Conservation (phyloP, 2,888 invertebrate species). For the Sericinus montela region DNA sequence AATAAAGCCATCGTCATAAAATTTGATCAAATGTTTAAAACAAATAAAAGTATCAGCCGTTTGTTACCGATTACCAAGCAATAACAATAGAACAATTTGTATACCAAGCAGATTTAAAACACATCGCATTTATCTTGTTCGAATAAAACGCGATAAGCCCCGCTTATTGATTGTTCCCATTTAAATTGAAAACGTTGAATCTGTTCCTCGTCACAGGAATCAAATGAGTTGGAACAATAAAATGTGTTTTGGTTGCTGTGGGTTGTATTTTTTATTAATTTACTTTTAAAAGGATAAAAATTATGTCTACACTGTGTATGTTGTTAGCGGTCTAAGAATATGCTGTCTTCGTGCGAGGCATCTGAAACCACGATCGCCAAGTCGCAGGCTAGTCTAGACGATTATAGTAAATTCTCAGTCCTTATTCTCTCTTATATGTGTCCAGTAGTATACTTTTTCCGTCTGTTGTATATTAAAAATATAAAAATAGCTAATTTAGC, state of each 20-base stretch:
- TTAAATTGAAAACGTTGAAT: constrained; percentile 63
- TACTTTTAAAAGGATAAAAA: neutral
- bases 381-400: too few relatives aligned
- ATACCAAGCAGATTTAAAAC: constrained; percentile 63
- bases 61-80: constrained; percentile 45
- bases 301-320: too few relatives aligned
- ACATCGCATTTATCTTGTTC: constrained; percentile 60
- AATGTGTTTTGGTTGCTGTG: constrained; percentile 21
- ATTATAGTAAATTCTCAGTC: too few relatives aligned
- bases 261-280: neutral
- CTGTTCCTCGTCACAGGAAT: constrained; percentile 53
- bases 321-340: too few relatives aligned
- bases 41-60: constrained; percentile 40
- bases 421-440: too few relatives aligned
- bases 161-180: constrained; percentile 66
- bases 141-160: constrained; percentile 63
- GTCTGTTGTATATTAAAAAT: too few relatives aligned
- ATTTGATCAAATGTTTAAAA: constrained; percentile 16
- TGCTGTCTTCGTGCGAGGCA: too few relatives aligned
- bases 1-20: constrained; percentile 10
- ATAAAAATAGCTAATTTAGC: too few relatives aligned
- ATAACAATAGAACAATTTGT: constrained; percentile 58
- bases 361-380: too few relatives aligned
- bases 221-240: constrained; percentile 48
- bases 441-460: too few relatives aligned